Evolutionary conservation across 2,888 invertebrate species (phyloP).

Genomic region (Drosophila monieri): DNA sequence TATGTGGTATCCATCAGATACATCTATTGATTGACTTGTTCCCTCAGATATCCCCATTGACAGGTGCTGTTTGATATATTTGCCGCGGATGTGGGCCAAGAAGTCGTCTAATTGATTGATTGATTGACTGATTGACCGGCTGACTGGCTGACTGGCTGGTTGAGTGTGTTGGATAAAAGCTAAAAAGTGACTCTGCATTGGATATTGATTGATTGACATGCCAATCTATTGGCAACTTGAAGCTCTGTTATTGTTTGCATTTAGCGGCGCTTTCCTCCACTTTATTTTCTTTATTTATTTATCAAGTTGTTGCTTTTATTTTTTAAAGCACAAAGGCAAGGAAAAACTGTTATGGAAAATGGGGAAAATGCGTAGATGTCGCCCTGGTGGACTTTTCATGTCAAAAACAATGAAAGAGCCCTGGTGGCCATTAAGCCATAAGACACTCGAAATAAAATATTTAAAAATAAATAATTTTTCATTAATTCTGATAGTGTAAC

Average conservation of each 20-base stretch:
- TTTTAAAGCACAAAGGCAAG: slow-evolving; percentile 13
- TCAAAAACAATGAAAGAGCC: slow-evolving; percentile 6
- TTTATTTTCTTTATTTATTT: slow-evolving; percentile 9
- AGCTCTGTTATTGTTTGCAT: slow-evolving; percentile 52
- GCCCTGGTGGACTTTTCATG: slow-evolving; percentile 5
- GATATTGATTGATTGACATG: slow-evolving; percentile 39
- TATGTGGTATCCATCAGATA: slow-evolving; percentile 1
- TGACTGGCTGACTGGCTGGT: slow-evolving; percentile 1
- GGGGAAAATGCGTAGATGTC: slow-evolving; percentile 22
- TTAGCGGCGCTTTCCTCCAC: slow-evolving; percentile 22
- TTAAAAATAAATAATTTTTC: background rate
- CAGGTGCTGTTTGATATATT: slow-evolving; percentile 38
- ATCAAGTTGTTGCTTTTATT: slow-evolving; percentile 1
- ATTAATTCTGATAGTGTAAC: background rate
- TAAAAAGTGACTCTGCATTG: slow-evolving; percentile 23
- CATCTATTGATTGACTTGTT: slow-evolving; percentile 12
- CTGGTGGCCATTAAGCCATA: slow-evolving; percentile 27
- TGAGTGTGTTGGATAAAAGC: slow-evolving; percentile 7
- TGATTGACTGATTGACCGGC: slow-evolving; percentile 10
- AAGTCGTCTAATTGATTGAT: slow-evolving; percentile 45
- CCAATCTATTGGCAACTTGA: slow-evolving; percentile 55
- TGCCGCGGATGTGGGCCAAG: slow-evolving; percentile 25
- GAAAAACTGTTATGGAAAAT: background rate
- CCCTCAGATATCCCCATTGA: slow-evolving; percentile 20
- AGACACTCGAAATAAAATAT: slow-evolving; percentile 1